Percentiles rank a stretch among this genome's conserved stretches.
Conservation (phyloP, 2,888 invertebrate genomes). For the Perdita meconis region DNA sequence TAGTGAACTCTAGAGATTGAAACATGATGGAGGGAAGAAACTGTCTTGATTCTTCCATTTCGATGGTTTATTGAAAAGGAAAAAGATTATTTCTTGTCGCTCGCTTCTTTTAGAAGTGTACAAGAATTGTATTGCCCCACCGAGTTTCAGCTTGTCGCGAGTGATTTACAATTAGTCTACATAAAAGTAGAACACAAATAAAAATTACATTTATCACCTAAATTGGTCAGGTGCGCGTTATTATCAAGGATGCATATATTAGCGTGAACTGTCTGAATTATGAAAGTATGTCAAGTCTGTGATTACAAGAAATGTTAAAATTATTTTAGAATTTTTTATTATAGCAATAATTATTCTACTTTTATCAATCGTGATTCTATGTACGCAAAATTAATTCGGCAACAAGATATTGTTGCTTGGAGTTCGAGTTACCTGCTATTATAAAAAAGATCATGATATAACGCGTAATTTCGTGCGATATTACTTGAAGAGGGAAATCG, state of each 20-base stretch:
- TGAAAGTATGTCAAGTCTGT: no score
- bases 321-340: no score
- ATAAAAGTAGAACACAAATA: not conserved
- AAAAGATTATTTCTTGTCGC: not conserved
- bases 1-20: conserved; percentile 35
- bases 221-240: not conserved
- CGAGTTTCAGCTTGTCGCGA: not conserved
- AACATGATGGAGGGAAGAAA: conserved; percentile 15
- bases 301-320: not conserved
- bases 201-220: not conserved
- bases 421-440: not conserved
- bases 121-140: conserved; percentile 1
- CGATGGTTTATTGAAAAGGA: not conserved
- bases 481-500: conserved; percentile 33
- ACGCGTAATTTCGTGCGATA: not conserved
- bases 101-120: conserved; percentile 5
- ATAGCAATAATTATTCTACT: no score
- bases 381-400: no score
- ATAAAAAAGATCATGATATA: no score
- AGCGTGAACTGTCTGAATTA: no score
- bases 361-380: no score
- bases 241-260: not conserved
- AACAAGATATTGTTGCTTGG: no score
- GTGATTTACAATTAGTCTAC: no score
- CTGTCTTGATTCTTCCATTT: not conserved